phyloP scores from a whole-genome alignment of 2,888 invertebrate species.

The Linnaemya tessellans region DNA sequence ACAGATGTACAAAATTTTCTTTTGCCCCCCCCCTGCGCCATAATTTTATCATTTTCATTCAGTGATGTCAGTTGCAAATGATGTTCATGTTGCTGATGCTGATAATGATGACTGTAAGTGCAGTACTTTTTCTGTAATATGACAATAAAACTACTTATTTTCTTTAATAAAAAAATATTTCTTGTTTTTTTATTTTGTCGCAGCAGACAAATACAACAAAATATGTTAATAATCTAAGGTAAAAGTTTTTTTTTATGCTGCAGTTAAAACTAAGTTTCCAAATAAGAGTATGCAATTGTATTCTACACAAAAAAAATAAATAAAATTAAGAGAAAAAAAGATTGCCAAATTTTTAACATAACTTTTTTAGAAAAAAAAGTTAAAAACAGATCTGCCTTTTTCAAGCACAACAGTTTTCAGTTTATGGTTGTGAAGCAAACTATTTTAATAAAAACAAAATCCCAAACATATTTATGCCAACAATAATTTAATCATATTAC shows the following conservation, averaged over 20 bases:
- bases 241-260: conserved; percentile 11
- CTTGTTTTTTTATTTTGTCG: neutral
- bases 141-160: conserved; percentile 39
- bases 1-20: neutral
- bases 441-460: too few relatives aligned
- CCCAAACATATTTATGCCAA: too few relatives aligned
- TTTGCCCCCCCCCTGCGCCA: neutral
- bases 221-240: conserved; percentile 35
- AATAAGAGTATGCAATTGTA: neutral
- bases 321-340: too few relatives aligned
- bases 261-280: neutral
- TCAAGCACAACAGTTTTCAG: too few relatives aligned
- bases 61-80: conserved; percentile 18
- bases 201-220: neutral
- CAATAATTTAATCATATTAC: too few relatives aligned
- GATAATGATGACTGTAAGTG: conserved; percentile 24
- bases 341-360: too few relatives aligned
- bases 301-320: neutral
- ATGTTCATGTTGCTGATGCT: conserved; percentile 27
- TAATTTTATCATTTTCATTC: conserved; percentile 25
- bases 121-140: conserved; percentile 37
- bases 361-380: too few relatives aligned
- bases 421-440: too few relatives aligned
- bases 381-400: too few relatives aligned
- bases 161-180: conserved; percentile 1